Base-by-base conservation (phyloP, 23 tunicate genomes). In the Halocynthia aurantium region DNA sequence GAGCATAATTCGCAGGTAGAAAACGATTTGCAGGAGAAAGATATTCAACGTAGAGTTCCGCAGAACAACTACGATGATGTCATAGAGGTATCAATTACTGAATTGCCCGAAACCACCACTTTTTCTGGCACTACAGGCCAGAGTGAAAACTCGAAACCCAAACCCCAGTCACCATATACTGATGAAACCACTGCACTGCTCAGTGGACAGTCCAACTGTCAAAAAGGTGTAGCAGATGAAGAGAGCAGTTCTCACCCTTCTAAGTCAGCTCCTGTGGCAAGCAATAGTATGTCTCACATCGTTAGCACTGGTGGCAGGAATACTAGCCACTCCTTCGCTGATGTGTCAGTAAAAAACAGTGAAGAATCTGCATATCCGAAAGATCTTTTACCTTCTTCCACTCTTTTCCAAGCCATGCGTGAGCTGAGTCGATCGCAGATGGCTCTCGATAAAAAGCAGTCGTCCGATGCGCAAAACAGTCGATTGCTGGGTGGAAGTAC, bases 1-100 rank as follows among this genome's bases (percentile, higher is more conserved):
- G n/a, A 15, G 64, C 17, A n/a, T 60, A 2, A 15, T 15, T 15
- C n/a, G 64, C 61, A 80, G 83, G 76, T 66, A 10, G 83, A 76
- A 52, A 67, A 69, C 5, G 7, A 69, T 53, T 31, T 31, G 44
- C 44, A 31, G 4, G 44, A 31, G 44, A 31, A 31, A 31, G 44
- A 31, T 31, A 31, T 31, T 31, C 44, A 31, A 31, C 44, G 4
- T 31, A 31, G 44, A 31, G 44, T 31, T 31, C 0, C 70, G 0
- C 49, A 65, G 13, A 65, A 15, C 70, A 15, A 65, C 70, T 20
- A 65, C 10, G 49, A 65, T 13, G 17, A 10, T 65, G n/a, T 20
- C n/a, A 49, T 20, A 9, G 17, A 9, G 10, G n/a, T 65, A 15
- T 15, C 70, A 9, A 8, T 15, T 9, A 15, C 70, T 10, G 22